Conservation (phyloP, 2,113 vertebrate species). For the Agapornis roseicollis region DNA sequence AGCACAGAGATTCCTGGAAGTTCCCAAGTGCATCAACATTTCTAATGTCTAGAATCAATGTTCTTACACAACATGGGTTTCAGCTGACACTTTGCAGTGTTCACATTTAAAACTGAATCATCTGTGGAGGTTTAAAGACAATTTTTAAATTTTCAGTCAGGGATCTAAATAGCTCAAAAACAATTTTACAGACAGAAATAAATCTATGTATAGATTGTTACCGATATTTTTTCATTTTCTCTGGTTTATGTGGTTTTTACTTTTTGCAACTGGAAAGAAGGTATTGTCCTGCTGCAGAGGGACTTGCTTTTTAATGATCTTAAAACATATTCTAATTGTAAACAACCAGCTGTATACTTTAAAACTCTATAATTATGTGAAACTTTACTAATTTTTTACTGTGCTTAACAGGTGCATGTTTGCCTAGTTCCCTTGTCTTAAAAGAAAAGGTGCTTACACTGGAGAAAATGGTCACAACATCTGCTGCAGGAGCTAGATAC, state of each 20-base stretch:
- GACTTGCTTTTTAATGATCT: not conserved
- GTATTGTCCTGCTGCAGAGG: not conserved
- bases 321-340: not conserved
- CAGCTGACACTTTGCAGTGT: not conserved
- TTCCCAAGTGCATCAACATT: not conserved
- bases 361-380: not conserved
- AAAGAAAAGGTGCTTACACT: not conserved
- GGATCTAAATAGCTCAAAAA: not conserved
- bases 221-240: not conserved
- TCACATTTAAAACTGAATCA: not conserved
- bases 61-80: not conserved
- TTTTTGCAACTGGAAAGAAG: not conserved
- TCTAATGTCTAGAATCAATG: not conserved
- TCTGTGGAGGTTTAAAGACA: not conserved
- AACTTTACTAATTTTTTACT: not conserved
- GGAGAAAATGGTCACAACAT: not conserved
- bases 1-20: not conserved
- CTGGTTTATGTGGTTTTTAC: not conserved
- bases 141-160: not conserved
- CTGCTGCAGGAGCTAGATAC: not conserved
- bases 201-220: not conserved
- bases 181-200: not conserved
- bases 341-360: not conserved
- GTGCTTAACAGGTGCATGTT: not conserved
- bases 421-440: not conserved